Conservation (phyloP, 2,888 invertebrate genomes). For the Desoria tigrina region DNA sequence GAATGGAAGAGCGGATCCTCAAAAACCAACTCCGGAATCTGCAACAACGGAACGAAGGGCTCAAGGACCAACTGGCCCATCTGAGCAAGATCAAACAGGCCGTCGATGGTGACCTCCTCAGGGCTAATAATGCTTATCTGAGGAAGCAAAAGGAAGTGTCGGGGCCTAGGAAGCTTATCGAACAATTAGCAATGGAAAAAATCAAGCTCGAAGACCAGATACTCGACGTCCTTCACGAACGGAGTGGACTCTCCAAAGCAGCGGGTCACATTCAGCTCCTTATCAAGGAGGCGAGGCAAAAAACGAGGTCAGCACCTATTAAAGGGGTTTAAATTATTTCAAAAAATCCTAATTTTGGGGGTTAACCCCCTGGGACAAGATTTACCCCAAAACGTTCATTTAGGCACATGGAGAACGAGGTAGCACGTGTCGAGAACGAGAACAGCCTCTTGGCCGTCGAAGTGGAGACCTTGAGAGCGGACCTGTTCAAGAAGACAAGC, state of each 20-base stretch:
- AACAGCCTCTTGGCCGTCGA: slow-evolving; percentile 56
- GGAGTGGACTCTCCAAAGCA: slow-evolving; percentile 69
- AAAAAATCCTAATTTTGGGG: background rate
- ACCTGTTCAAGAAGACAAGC: slow-evolving; percentile 56
- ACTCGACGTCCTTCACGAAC: slow-evolving; percentile 67
- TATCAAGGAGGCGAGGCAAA: slow-evolving; percentile 60
- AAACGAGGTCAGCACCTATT: slow-evolving; percentile 56
- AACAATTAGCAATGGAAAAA: slow-evolving; percentile 63
- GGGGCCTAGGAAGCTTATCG: slow-evolving; percentile 55
- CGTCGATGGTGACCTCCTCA: slow-evolving; percentile 56
- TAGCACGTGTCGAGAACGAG: slow-evolving; percentile 51
- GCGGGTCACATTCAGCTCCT: slow-evolving; percentile 59
- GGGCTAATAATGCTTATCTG: slow-evolving; percentile 58
- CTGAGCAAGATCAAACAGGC: slow-evolving; percentile 36
- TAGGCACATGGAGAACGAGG: slow-evolving; percentile 60
- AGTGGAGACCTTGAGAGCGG: slow-evolving; percentile 62
- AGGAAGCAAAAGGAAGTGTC: slow-evolving; percentile 57
- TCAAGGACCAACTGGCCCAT: slow-evolving; percentile 36
- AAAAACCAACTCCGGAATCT: slow-evolving; percentile 37
- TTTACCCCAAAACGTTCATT: background rate
- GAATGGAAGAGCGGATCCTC: slow-evolving; percentile 49
- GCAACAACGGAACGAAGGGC: slow-evolving; percentile 27
- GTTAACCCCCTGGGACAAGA: background rate
- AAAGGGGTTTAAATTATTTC: too few relatives aligned
- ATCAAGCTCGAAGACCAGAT: slow-evolving; percentile 67